Conservation (phyloP, 2,888 invertebrate species). For the Rotaria magnacalcarata region DNA sequence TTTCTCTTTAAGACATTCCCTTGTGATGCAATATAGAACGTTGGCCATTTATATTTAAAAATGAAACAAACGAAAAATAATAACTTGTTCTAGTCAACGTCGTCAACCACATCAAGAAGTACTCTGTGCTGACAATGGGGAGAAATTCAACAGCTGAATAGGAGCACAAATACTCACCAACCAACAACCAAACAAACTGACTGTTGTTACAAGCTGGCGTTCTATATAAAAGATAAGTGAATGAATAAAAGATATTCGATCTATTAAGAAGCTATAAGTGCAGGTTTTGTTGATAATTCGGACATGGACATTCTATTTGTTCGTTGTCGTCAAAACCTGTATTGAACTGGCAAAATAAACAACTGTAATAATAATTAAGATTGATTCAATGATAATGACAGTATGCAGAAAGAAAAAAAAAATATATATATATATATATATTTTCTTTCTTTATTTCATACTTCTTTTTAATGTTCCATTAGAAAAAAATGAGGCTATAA, state of each 20-base stretch:
- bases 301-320: constrained; percentile 26
- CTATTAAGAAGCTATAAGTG: background rate
- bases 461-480: background rate
- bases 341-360: background rate
- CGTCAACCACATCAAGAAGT: background rate
- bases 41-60: background rate
- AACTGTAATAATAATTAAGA: background rate
- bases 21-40: background rate
- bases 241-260: background rate
- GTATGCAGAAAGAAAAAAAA: background rate
- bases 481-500: background rate
- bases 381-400: background rate
- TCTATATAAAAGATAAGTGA: background rate
- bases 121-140: background rate
- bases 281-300: constrained; percentile 33
- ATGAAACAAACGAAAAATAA: background rate
- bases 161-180: background rate
- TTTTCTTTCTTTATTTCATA: background rate
- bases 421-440: no score
- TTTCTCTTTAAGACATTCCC: background rate
- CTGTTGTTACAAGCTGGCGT: background rate
- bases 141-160: background rate
- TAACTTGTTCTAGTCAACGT: background rate
- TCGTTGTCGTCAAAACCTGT: constrained; percentile 37
- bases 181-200: background rate